A percentile compares a stretch with the other conserved stretches of the same genome.
These are phyloP conservation scores for Smithornis capensis DNA, from an alignment of 2,113 vertebrate genomes.

Conservation along the genomic window DNA sequence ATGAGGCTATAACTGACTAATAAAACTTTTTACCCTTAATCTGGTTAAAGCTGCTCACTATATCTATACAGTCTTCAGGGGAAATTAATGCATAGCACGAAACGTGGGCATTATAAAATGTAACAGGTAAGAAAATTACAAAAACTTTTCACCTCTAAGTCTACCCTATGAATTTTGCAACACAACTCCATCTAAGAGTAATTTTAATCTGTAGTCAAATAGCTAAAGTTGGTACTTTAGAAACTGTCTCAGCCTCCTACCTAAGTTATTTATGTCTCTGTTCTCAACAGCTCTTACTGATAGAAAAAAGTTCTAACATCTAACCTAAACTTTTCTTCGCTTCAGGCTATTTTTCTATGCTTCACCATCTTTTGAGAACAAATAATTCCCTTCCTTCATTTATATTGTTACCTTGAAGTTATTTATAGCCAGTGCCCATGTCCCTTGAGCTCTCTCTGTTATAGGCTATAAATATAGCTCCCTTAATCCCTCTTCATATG, in stretches of 20 bases:
- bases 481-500: constrained; percentile 56
- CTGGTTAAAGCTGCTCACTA: not conserved
- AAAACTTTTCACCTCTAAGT: not conserved
- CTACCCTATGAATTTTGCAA: not conserved
- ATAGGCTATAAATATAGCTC: constrained; percentile 66
- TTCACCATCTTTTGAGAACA: constrained; percentile 49
- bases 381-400: constrained; percentile 70
- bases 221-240: not conserved
- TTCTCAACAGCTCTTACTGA: not conserved
- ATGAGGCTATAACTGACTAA: not conserved
- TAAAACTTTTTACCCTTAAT: not conserved
- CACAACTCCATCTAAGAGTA: not conserved
- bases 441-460: constrained; percentile 36
- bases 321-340: constrained; percentile 21
- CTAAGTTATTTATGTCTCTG: constrained; percentile 15
- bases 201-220: constrained; percentile 3
- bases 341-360: constrained; percentile 34
- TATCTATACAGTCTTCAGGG: not conserved
- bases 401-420: constrained; percentile 68
- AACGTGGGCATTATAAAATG: not conserved
- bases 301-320: constrained; percentile 3
- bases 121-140: not conserved
- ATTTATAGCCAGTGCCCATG: constrained; percentile 62
- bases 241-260: not conserved
- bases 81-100: not conserved